These are phyloP conservation scores for Crypturellus undulatus DNA, from an alignment of 2,113 vertebrate species.

Conservation along the genomic window DNA sequence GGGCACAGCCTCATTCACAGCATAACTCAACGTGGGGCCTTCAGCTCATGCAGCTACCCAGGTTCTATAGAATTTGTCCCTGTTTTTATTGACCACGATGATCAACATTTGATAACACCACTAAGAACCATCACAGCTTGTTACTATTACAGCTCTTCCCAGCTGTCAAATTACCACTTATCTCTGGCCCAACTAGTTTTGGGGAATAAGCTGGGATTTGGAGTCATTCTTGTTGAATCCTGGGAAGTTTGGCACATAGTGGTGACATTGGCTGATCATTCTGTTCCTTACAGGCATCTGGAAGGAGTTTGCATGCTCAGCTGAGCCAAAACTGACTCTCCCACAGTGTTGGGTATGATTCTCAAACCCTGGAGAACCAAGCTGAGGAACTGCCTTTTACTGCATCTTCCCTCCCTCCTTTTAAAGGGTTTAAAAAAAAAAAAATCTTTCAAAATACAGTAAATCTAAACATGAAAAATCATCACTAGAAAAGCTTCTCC, in stretches of 20 bases:
- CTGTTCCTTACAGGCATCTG: constrained; percentile 64
- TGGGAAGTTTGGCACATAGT: background rate
- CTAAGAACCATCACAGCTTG: constrained; percentile 16
- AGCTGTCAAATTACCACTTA: constrained; percentile 47
- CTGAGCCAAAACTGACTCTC: constrained; percentile 41
- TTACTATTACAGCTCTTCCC: constrained; percentile 13
- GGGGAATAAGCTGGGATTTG: constrained; percentile 28
- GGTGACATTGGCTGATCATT: constrained; percentile 50
- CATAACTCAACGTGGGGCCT: background rate
- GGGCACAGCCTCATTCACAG: constrained; percentile 1
- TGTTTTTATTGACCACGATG: background rate
- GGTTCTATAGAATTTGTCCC: background rate
- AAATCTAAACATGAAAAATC: background rate
- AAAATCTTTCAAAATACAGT: background rate
- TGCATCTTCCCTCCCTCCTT: background rate
- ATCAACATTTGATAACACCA: background rate
- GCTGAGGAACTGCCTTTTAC: background rate
- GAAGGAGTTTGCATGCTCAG: constrained; percentile 27
- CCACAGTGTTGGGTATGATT: constrained; percentile 6
- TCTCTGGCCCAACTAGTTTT: constrained; percentile 28
- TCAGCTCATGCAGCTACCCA: background rate
- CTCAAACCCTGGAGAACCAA: background rate
- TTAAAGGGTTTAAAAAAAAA: background rate
- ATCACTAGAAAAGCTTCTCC: background rate
- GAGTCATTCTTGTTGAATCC: constrained; percentile 17